These are phyloP conservation scores for Hypothenemus hampei DNA, from an alignment of 1,140 invertebrate genomes.

Conservation along the genomic window DNA sequence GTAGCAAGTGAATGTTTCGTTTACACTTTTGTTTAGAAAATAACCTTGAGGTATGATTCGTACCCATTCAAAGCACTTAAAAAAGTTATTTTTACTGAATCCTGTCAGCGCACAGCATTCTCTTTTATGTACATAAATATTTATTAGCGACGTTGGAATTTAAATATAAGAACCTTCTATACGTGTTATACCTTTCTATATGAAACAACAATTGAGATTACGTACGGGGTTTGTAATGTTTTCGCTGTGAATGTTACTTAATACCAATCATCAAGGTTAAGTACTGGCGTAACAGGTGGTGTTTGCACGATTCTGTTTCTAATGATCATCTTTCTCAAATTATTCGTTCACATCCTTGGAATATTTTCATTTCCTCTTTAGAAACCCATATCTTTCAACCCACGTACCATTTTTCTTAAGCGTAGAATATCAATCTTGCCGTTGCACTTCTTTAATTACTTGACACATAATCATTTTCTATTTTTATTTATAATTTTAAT, in stretches of 20 bases:
- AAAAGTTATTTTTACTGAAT: conserved; percentile 37
- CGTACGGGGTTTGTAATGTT: conserved; percentile 25
- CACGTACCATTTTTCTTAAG: neutral
- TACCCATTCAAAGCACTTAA: conserved; percentile 32
- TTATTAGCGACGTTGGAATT: conserved; percentile 33
- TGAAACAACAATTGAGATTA: conserved; percentile 32
- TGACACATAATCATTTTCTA: too few species aligned
- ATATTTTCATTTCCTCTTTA: too few species aligned
- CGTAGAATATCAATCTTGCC: neutral
- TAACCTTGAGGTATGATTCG: conserved; percentile 37
- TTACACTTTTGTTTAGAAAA: conserved; percentile 39
- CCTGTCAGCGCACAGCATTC: conserved; percentile 31
- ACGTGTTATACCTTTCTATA: conserved; percentile 33
- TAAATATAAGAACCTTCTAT: conserved; percentile 34
- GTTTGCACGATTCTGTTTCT: conserved; percentile 11
- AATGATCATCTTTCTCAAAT: conserved; percentile 10
- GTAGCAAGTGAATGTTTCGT: conserved; percentile 38
- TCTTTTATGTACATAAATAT: conserved; percentile 37
- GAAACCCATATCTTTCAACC: too few species aligned
- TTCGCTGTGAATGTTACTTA: conserved; percentile 33
- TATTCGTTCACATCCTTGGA: too few species aligned
- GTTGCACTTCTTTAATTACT: too few species aligned
- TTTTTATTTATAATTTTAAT: too few species aligned
- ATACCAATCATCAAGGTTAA: conserved; percentile 35
- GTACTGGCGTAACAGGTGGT: conserved; percentile 14